phyloP scores from a whole-genome alignment of 2,888 invertebrate genomes.

The Sphinx pinastri region DNA sequence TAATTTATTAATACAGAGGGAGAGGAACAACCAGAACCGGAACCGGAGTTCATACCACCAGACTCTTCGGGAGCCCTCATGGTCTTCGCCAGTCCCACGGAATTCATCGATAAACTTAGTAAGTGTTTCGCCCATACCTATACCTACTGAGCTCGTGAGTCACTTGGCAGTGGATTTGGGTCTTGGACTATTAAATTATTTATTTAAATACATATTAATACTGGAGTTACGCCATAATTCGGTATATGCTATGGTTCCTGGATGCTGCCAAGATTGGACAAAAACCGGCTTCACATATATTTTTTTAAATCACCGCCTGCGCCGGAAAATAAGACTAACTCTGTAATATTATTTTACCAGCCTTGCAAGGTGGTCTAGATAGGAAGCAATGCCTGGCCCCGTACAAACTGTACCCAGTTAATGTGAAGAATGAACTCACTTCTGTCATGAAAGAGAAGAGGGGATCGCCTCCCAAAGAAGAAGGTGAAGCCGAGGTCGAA shows the following conservation, averaged over 20 bases:
- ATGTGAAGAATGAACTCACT: constrained; percentile 70
- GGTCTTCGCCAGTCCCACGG: constrained; percentile 69
- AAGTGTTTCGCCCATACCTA: constrained; percentile 38
- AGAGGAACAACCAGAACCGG: constrained; percentile 66
- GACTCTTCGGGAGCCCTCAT: constrained; percentile 70
- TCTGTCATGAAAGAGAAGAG: constrained; percentile 60
- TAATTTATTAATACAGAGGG: constrained; percentile 57
- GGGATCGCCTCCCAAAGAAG: constrained; percentile 36
- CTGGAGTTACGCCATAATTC: too few species aligned
- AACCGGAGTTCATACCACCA: constrained; percentile 64
- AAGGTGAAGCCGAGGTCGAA: constrained; percentile 53
- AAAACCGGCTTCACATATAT: too few species aligned
- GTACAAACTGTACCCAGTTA: constrained; percentile 73
- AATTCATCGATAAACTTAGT: constrained; percentile 76
- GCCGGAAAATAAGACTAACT: neutral
- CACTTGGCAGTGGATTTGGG: neutral
- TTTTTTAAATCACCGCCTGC: too few species aligned
- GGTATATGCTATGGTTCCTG: too few species aligned
- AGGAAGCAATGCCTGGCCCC: constrained; percentile 68
- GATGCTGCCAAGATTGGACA: too few species aligned
- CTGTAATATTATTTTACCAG: constrained; percentile 41
- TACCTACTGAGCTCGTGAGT: neutral
- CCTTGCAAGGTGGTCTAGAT: constrained; percentile 64
- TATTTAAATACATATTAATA: too few species aligned
- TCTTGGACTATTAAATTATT: too few species aligned